Conservation (phyloP, 2,113 vertebrate genomes). For the Cyanoderma ruficeps region DNA sequence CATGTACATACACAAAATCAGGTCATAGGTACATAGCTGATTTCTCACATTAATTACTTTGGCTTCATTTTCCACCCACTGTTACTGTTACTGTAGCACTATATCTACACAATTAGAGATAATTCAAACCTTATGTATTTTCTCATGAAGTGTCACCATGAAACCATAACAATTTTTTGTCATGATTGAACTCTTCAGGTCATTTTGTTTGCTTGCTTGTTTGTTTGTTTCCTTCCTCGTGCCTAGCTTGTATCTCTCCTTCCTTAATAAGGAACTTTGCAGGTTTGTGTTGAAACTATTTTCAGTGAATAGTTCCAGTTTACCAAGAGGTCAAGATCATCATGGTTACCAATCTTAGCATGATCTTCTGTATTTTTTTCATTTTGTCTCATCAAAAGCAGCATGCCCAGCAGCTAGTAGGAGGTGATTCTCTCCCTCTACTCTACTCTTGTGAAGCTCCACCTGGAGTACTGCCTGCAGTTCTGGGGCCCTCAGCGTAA, state of each 20-base stretch:
- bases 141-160: neutral
- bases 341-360: neutral
- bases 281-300: neutral
- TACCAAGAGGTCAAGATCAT: neutral
- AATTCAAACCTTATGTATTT: neutral
- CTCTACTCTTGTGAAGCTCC: neutral
- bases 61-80: neutral
- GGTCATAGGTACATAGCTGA: neutral
- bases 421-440: neutral
- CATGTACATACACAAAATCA: fast-evolving
- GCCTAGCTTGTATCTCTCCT: neutral
- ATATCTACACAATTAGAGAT: neutral
- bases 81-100: neutral
- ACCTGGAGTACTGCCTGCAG: neutral
- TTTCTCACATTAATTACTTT: neutral
- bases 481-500: neutral
- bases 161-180: neutral
- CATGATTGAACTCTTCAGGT: neutral
- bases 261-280: neutral
- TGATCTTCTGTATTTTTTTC: neutral
- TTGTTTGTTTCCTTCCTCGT: neutral
- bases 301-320: neutral
- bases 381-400: neutral
- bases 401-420: neutral
- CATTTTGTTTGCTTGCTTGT: neutral